Base-by-base conservation (phyloP, 2,888 invertebrate genomes). In the Epinotia bilunana region DNA sequence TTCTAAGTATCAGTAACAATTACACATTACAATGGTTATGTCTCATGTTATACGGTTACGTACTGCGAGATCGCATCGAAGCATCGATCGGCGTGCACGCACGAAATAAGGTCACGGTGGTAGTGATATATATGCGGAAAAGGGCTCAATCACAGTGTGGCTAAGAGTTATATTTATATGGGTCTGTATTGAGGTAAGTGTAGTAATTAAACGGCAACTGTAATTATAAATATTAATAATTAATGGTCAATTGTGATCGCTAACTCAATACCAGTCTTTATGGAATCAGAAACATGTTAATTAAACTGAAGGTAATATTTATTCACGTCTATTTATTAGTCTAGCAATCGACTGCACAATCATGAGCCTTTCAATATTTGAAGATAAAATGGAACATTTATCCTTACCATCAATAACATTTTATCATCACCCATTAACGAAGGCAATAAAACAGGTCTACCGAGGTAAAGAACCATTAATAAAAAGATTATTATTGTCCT, bases 401-500 rank as follows among this genome's bases (percentile, higher is more conserved):
- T 69, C 69, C 69, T 43, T 43, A 67, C 73, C 55, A 62, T 60
- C 74, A 74, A 71, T 74, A 74, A 74, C 69, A 55, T 71, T 71
- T 74, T 74, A 71, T 74, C 71, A 74, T 74, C 71, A 61, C 64
- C 65, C 70, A 71, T 71, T 74, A 74, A 74, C 70, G 53, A 74
- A 71, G 64, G 71, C 60, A 74, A 74, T 74, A 74, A 74, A 74
- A 74, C 64, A 74, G 74, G 60, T 74, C 58, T 70, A 70, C 74
- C 63, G 74, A 71, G 74, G 74, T 64, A 71, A 49, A 70, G 58
- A 65, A 71, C 70, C 64, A 74, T 71, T 74, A 65, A 74, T 74
- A 74, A 74, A 74, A 74, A 74, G 74, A 74, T 74, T 74, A 71
- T 74, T 74, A 74, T 64, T 74, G 73, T 60, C 71, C 65, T 71